These are phyloP conservation scores for Pluvialis apricaria DNA, from an alignment of 2,113 vertebrate genomes.

Conservation along the genomic window DNA sequence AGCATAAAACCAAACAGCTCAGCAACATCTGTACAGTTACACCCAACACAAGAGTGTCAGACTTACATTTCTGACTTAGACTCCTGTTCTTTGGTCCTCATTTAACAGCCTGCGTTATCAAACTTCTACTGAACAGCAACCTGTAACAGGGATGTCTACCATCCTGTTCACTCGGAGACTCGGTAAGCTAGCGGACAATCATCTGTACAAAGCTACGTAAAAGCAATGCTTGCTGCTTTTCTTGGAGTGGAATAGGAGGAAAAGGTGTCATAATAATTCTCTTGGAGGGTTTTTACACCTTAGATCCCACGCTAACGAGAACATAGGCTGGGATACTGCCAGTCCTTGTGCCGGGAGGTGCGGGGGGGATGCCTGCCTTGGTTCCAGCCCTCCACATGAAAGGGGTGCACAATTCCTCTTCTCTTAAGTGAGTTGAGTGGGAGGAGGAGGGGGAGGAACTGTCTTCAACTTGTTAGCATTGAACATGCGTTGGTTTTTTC, in stretches of 20 bases:
- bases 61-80: not conserved
- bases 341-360: not conserved
- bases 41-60: accelerated
- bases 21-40: not conserved
- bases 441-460: not conserved
- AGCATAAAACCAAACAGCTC: not conserved
- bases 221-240: not conserved
- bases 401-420: not conserved
- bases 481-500: accelerated
- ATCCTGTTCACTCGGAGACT: not conserved
- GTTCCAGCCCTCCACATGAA: not conserved
- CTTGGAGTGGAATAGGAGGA: not conserved
- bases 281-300: accelerated
- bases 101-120: not conserved
- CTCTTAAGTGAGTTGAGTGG: not conserved
- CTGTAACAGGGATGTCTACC: not conserved
- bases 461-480: not conserved
- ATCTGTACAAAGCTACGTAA: not conserved
- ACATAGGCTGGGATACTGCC: not conserved
- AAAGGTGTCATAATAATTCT: not conserved
- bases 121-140: not conserved
- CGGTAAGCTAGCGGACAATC: accelerated
- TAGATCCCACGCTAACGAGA: accelerated
- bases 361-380: not conserved
- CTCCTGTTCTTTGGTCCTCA: slow-evolving; percentile 48